Evolutionary conservation across 2,113 vertebrate genomes (phyloP).

Genomic region (Rhinogobius similis): DNA sequence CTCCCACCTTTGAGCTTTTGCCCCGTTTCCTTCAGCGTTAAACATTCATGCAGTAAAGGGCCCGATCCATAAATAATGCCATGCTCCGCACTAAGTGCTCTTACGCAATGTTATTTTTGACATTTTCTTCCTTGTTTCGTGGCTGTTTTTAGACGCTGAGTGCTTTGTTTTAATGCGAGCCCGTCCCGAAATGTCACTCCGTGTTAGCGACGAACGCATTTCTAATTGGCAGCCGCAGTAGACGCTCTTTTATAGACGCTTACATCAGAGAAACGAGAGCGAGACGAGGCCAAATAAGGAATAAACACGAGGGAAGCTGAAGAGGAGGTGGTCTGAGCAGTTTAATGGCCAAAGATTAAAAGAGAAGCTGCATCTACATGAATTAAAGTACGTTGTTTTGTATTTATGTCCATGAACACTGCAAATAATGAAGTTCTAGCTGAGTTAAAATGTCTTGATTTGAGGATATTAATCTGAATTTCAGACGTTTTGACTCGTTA

Average conservation of each 20-base stretch:
- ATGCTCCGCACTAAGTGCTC: not conserved
- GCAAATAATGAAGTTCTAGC: no score
- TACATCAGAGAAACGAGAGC: constrained; percentile 8
- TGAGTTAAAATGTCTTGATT: no score
- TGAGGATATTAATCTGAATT: no score
- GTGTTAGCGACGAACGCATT: not conserved
- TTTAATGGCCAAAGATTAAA: not conserved
- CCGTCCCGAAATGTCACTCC: constrained; percentile 10
- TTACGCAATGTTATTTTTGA: constrained; percentile 3
- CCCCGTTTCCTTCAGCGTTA: not conserved
- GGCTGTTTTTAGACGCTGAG: not conserved
- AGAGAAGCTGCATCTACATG: not conserved
- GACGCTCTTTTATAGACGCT: not conserved
- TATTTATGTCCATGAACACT: no score
- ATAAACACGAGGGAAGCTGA: not conserved
- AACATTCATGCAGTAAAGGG: constrained; percentile 10
- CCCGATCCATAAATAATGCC: not conserved
- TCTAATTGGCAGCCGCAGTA: not conserved
- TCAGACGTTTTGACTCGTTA: no score
- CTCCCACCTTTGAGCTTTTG: not conserved
- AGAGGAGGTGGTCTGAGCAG: not conserved
- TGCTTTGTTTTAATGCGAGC: constrained; percentile 13
- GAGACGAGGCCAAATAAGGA: constrained; percentile 39
- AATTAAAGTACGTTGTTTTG: not conserved
- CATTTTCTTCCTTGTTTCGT: not conserved